Percentiles rank a stretch among this genome's conserved stretches.
phyloP scores from a whole-genome alignment of 2,888 invertebrate genomes.

The Anodontia alba region DNA sequence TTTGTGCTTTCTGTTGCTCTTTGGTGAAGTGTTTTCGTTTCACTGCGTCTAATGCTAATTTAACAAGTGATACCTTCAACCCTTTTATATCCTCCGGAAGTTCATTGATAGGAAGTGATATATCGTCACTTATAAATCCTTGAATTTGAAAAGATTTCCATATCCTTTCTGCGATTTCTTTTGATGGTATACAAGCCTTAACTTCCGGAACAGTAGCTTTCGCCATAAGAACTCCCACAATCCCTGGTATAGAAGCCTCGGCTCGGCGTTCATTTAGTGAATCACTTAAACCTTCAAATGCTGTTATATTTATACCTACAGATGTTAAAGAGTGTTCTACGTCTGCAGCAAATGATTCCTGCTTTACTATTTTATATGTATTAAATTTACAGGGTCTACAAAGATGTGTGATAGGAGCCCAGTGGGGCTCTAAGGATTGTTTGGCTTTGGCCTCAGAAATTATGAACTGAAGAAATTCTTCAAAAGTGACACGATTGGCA shows the following conservation, averaged over 20 bases:
- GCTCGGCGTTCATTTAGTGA: slow-evolving; percentile 39
- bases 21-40: slow-evolving; percentile 23
- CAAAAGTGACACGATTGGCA: slow-evolving; percentile 48
- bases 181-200: slow-evolving; percentile 26
- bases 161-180: slow-evolving; percentile 26
- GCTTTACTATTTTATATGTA: slow-evolving; percentile 46
- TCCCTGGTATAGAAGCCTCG: slow-evolving; percentile 39
- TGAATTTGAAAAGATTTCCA: slow-evolving; percentile 62
- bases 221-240: slow-evolving; percentile 35
- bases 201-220: slow-evolving; percentile 16
- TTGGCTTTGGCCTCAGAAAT: slow-evolving; percentile 30
- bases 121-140: slow-evolving; percentile 47
- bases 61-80: not conserved
- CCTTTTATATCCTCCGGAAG: not conserved
- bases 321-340: slow-evolving; percentile 39
- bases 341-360: slow-evolving; percentile 48
- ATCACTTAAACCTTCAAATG: slow-evolving; percentile 18
- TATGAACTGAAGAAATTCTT: slow-evolving; percentile 51
- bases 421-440: slow-evolving; percentile 45
- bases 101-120: slow-evolving; percentile 18
- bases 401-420: slow-evolving; percentile 53
- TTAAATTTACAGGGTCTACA: slow-evolving; percentile 55
- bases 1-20: slow-evolving; percentile 33
- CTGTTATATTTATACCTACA: slow-evolving; percentile 31
- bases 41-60: slow-evolving; percentile 31